Percentiles rank a stretch among this genome's conserved stretches.
These are phyloP conservation scores for Anguilla anguilla DNA, from an alignment of 2,797 vertebrate genomes.

Conservation along the genomic window DNA sequence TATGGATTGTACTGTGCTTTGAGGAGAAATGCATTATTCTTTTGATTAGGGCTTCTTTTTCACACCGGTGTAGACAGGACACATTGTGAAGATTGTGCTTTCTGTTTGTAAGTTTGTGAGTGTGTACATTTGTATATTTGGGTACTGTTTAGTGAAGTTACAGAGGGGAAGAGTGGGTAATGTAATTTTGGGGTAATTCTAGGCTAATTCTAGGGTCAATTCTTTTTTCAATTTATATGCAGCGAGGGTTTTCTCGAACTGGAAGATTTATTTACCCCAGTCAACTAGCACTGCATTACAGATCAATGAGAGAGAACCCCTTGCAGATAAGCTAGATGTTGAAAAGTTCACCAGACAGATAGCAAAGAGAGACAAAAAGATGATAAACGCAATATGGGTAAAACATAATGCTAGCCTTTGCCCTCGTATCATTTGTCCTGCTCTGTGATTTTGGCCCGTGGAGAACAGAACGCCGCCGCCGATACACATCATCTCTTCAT, in stretches of 20 bases:
- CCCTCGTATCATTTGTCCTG: conserved; percentile 40
- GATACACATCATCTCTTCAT: conserved; percentile 41
- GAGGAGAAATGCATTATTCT: not conserved
- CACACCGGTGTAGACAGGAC: not conserved
- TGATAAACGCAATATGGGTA: conserved; percentile 47
- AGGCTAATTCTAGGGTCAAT: not conserved
- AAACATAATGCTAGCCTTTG: conserved; percentile 51
- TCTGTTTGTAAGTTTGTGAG: not conserved
- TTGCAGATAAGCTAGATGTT: conserved; percentile 33
- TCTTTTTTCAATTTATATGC: not conserved
- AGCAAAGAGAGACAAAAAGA: conserved; percentile 52
- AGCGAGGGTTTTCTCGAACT: conserved; percentile 3
- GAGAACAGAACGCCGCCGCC: conserved; percentile 30
- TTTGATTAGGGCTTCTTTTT: not conserved
- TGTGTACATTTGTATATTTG: not conserved
- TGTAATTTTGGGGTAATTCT: conserved; percentile 25
- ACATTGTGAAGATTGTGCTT: not conserved
- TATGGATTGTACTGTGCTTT: not conserved
- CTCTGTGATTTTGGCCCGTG: conserved; percentile 45
- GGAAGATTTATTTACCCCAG: not conserved
- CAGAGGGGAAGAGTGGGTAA: conserved; percentile 16
- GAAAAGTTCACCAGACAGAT: conserved; percentile 41
- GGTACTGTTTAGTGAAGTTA: not conserved
- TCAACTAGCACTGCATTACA: conserved; percentile 4
- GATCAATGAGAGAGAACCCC: not conserved